phyloP scores from a whole-genome alignment of 1,140 invertebrate genomes.

The Anoplophora glabripennis region DNA sequence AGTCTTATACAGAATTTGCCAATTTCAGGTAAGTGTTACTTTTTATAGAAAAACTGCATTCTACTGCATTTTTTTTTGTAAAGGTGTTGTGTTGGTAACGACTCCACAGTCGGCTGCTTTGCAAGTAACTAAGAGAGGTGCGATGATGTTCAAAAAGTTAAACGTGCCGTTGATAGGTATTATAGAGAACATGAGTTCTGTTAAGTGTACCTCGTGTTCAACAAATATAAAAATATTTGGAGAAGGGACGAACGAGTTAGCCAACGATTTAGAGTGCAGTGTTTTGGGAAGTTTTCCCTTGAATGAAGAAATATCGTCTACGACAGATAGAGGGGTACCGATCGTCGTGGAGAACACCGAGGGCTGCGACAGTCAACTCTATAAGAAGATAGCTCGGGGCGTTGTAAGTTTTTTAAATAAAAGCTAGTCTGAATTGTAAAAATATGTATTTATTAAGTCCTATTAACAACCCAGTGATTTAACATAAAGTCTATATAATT shows the following conservation, averaged over 20 bases:
- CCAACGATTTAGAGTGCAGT: conserved; percentile 55
- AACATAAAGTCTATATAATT: conserved; percentile 13
- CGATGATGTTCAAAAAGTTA: conserved; percentile 77
- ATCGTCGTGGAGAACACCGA: conserved; percentile 69
- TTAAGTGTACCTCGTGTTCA: conserved; percentile 70
- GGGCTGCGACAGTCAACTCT: conserved; percentile 56
- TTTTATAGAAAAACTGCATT: background rate
- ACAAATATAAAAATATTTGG: conserved; percentile 62
- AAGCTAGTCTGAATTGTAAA: conserved; percentile 21
- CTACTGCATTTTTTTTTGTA: conserved; percentile 25
- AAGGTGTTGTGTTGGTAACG: conserved; percentile 76
- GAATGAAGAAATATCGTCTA: conserved; percentile 64
- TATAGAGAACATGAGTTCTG: conserved; percentile 81
- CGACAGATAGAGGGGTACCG: conserved; percentile 74
- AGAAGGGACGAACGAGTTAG: conserved; percentile 54
- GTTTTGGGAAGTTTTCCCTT: conserved; percentile 75
- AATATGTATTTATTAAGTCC: conserved; percentile 36
- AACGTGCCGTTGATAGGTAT: conserved; percentile 77
- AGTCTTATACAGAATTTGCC: conserved; percentile 84
- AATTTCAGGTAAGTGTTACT: conserved; percentile 62
- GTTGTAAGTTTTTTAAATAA: conserved; percentile 52
- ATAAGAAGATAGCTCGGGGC: conserved; percentile 56
- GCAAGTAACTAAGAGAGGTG: conserved; percentile 75
- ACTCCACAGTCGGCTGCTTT: conserved; percentile 82
- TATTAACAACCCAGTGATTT: conserved; percentile 30